Evolutionary conservation across 2,797 vertebrate genomes (phyloP).

Genomic region (Dendrocincla tyrannina): DNA sequence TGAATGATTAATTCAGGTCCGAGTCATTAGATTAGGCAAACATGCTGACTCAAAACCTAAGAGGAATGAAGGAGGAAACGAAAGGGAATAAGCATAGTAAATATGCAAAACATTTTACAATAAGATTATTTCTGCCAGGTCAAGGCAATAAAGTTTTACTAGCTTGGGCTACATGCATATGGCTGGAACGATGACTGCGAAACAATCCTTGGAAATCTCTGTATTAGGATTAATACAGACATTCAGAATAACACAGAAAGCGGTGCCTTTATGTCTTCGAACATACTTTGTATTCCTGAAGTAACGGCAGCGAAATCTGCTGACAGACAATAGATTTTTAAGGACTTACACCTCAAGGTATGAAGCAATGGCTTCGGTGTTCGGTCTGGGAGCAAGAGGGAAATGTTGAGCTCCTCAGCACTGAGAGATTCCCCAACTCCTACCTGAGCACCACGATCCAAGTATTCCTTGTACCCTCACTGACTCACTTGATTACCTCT

Average conservation of each 20-base stretch:
- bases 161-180: background rate
- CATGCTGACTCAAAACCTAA: background rate
- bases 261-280: background rate
- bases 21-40: background rate
- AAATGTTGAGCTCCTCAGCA: background rate
- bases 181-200: background rate
- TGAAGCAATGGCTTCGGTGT: background rate
- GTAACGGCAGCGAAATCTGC: background rate
- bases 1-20: slow-evolving; percentile 22
- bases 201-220: background rate
- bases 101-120: background rate
- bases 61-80: background rate
- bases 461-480: background rate
- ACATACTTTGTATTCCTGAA: background rate
- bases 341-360: background rate
- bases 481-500: background rate
- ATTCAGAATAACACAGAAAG: background rate
- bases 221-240: background rate
- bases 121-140: background rate
- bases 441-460: too few relatives aligned
- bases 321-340: background rate
- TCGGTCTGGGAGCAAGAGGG: background rate
- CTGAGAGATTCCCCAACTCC: background rate
- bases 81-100: background rate
- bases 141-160: background rate